Conservation (phyloP, 2,888 invertebrate genomes). For the Clostera curtula region DNA sequence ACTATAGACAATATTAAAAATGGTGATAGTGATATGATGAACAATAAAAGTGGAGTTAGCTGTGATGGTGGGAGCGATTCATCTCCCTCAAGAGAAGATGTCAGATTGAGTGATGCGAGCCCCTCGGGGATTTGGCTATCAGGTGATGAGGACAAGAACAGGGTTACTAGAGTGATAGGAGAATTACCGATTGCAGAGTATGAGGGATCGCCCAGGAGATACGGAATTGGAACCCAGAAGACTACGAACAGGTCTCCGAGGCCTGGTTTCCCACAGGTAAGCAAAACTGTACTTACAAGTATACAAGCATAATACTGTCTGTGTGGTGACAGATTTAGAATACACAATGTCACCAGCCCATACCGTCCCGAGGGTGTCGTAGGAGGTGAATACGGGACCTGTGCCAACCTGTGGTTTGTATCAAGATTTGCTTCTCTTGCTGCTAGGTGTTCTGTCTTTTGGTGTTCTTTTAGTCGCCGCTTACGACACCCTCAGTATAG, state of each 20-base stretch:
- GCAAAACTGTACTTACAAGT: constrained; percentile 2
- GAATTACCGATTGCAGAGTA: constrained; percentile 94
- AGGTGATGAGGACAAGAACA: constrained; percentile 52
- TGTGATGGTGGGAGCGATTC: constrained; percentile 56
- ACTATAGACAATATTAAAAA: constrained; percentile 71
- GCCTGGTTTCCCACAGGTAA: constrained; percentile 89
- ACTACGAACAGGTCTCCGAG: constrained; percentile 82
- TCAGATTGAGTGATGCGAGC: constrained; percentile 46
- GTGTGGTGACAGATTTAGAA: too few species aligned
- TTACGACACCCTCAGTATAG: too few species aligned
- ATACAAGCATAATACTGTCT: background rate
- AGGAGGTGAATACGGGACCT: too few species aligned
- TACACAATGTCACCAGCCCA: too few species aligned
- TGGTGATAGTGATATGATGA: constrained; percentile 66
- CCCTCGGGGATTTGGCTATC: constrained; percentile 52
- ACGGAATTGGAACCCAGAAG: constrained; percentile 84
- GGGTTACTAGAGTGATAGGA: constrained; percentile 82
- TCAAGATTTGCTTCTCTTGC: too few species aligned
- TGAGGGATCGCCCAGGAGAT: constrained; percentile 91
- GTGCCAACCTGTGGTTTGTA: too few species aligned
- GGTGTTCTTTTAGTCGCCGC: too few species aligned
- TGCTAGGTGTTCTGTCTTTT: too few species aligned
- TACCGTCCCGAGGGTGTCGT: too few species aligned
- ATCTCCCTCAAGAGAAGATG: constrained; percentile 48
- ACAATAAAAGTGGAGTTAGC: constrained; percentile 62